A percentile compares a stretch with the other conserved stretches of the same genome.
phyloP scores from a whole-genome alignment of 2,888 invertebrate genomes.

The Drosophila macrothrix region DNA sequence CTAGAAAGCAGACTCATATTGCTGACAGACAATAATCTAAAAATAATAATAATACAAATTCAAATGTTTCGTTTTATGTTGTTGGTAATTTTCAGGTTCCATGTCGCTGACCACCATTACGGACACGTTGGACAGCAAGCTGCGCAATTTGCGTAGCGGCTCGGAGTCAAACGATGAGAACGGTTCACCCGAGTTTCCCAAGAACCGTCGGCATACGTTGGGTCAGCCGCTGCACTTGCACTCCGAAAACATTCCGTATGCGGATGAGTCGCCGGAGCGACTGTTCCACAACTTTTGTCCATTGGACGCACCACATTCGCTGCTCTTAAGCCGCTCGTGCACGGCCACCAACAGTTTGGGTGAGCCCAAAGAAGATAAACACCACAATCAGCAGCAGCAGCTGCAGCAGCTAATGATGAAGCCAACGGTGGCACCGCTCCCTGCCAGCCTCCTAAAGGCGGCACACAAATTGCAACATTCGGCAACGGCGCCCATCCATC shows the following conservation, averaged over 20 bases:
- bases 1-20: too few species aligned
- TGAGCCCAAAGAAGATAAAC: slow-evolving; percentile 49
- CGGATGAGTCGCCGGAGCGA: slow-evolving; percentile 88
- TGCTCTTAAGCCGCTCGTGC: slow-evolving; percentile 79
- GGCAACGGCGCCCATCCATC: slow-evolving; percentile 81
- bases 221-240: slow-evolving; percentile 84
- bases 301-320: slow-evolving; percentile 72
- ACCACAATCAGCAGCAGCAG: slow-evolving; percentile 26
- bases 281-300: slow-evolving; percentile 81
- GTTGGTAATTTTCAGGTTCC: slow-evolving; percentile 87
- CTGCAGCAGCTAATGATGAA: slow-evolving; percentile 44
- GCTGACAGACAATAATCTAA: too few species aligned
- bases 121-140: slow-evolving; percentile 93
- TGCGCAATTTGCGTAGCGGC: slow-evolving; percentile 90
- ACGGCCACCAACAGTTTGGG: slow-evolving; percentile 71
- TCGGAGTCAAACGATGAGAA: slow-evolving; percentile 87
- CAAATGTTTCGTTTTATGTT: too few species aligned
- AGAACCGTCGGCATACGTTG: slow-evolving; percentile 81
- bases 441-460: slow-evolving; percentile 62
- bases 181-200: slow-evolving; percentile 84
- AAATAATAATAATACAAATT: background rate
- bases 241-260: slow-evolving; percentile 89
- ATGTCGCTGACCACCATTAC: slow-evolving; percentile 94
- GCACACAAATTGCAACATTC: slow-evolving; percentile 81
- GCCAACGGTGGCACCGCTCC: slow-evolving; percentile 52